Evolutionary conservation across 2,888 invertebrate species (phyloP), one percentile per base, ranked within the genome.

Genomic region (Gymnosoma rotundatum): DNA sequence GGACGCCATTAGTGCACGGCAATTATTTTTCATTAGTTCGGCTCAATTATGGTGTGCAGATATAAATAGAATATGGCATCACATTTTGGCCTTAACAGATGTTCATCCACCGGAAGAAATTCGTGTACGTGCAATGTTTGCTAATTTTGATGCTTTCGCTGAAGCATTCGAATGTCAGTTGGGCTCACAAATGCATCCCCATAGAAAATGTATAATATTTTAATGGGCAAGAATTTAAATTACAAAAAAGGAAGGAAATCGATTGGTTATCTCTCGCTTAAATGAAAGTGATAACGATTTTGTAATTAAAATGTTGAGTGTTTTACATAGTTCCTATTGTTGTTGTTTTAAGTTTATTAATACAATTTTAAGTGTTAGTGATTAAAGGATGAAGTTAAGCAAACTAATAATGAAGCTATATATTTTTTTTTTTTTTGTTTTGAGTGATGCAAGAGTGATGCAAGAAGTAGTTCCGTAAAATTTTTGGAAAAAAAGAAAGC

Each of bases 11-110:
- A 87, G 87, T 0, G 88, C 89, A 0, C 85, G 88, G 9, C 91
- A 92, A 78, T 81, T 91, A 14, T 92, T 92, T 83, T 91, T 90
- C 38, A 86, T 92, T n/a, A 86, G 89, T 0, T 74, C 89, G 25
- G 90, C 89, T 0, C 91, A 91, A 73, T 66, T 88, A 10, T 90
- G 88, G 87, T 91, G 91, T 67, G 85, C 88, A 0, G 89, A 90
- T 54, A 78, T 88, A n/a, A 78, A 83, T 72, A 48, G 52, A 0
- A 48, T 76, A 20, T 82, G 87, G 73, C 87, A 86, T 3, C 42
- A 72, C 9, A 56, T 80, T 32, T 18, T 87, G 4, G 69, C 84
- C 21, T 66, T 69, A 2, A 87, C 69, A 6, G 87, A 88, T 58
- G 83, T 86, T 1, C 89, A 90, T 79, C 81, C 88, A 0, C 89